Base-by-base conservation (phyloP, 2,797 vertebrate species). In the Intellagama lesueurii region DNA sequence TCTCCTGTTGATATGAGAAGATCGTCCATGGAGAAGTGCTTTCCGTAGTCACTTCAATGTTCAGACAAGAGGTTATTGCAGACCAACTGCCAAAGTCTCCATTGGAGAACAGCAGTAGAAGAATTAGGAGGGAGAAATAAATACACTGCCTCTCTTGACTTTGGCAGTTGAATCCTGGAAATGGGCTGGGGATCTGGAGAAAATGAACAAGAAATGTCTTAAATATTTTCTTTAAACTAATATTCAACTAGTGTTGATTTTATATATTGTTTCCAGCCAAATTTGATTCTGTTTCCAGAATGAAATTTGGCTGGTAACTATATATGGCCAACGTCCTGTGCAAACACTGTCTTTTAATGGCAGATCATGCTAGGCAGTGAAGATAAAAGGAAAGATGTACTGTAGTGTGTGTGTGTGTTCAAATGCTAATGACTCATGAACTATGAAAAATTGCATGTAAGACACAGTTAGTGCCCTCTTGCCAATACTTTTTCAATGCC, bases 151-250 rank as follows among this genome's bases (percentile, higher is more conserved):
- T 47, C 35, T 80, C 32, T 70, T 56, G 47, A 64, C 32, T 73
- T 70, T n/a, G 35, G 32, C 70, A 88, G 1, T 47, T 30, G 40
- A 49, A 85, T 80, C 47, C 47, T 70, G 19, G 9, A 85, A 78
- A 89, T 56, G 8, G 2, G 6, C 56, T 88, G 52, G 56, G 75
- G 19, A 12, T 69, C 28, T n/a, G 68, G 49, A 79, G 66, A 32
- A 78, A 68, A 35, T 47, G 17, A 49, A 75, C n/a, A 30, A 19
- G 79, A 16, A 69, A 72, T 56, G 40, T 70, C 47, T 84, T 60
- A 60, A 87, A 81, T 87, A 17, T 82, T 82, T 88, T 81, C 49
- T 47, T 60, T 73, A 30, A 87, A 64, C 52, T n/a, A 87, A n/a
- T 14, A 3, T 73, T 85, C 32, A 89, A 60, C 24, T 66, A 70